These are phyloP conservation scores for Actinia equina DNA, from an alignment of 64 coral and sea anemone genomes.

Conservation along the genomic window DNA sequence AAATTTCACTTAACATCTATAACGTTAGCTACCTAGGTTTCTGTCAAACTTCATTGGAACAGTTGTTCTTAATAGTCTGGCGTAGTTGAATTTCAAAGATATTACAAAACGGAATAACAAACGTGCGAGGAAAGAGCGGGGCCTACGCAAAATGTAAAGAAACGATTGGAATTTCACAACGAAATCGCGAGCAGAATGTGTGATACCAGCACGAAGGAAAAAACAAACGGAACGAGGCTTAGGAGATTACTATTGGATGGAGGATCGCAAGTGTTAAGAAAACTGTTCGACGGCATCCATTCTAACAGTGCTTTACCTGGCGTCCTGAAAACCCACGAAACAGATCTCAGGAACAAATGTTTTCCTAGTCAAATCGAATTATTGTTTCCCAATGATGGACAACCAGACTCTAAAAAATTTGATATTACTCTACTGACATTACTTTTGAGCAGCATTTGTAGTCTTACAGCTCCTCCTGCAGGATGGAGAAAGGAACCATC, in stretches of 20 bases:
- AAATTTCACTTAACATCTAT: too few relatives aligned
- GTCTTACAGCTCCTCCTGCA: background rate
- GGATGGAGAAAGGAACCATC: conserved; percentile 1
- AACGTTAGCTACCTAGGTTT: too few relatives aligned
- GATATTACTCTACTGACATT: conserved; percentile 36
- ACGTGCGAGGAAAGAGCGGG: too few relatives aligned
- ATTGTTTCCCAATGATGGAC: conserved; percentile 5
- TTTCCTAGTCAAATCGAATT: background rate
- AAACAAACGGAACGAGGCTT: conserved; percentile 46
- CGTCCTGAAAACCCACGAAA: background rate
- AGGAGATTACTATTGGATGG: conserved; percentile 32
- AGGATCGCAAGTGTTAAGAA: conserved; percentile 40
- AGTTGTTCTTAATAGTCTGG: too few relatives aligned
- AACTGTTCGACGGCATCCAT: conserved; percentile 17
- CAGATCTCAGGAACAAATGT: background rate
- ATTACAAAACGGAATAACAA: too few relatives aligned
- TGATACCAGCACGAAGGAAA: background rate
- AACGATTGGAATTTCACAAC: too few relatives aligned
- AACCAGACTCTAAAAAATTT: background rate
- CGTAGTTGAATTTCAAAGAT: too few relatives aligned
- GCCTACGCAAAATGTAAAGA: too few relatives aligned
- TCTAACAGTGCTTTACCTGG: background rate
- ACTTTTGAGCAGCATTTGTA: conserved; percentile 11
- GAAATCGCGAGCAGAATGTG: background rate
- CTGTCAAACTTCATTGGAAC: too few relatives aligned